Evolutionary conservation across 2,113 vertebrate genomes (phyloP), one percentile per base, ranked within the genome.

Genomic region (Pluvianellus socialis): DNA sequence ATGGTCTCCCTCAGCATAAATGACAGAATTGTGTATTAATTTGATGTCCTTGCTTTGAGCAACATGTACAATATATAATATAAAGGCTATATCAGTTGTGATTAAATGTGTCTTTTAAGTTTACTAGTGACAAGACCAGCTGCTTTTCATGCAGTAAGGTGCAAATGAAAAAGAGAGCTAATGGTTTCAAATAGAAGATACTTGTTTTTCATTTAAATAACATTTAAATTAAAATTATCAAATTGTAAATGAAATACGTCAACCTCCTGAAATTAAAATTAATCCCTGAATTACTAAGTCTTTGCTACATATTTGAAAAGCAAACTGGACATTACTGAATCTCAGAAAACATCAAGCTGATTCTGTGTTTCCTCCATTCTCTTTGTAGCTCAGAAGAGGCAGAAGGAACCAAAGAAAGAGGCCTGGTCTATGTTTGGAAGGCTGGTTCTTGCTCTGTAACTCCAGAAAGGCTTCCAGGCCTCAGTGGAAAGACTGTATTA

Each of bases 401-500:
- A 95, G 98, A 98, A 97, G 94, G 97, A 81, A 96, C 97, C 79
- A 98, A 98, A 95, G 99, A 99, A 86, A 98, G 99, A 97, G 99
- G 99, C 94, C 97, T 99, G 92, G 98, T 99, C 79, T 98, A 99
- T 92, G 95, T 98, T 22, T 99, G 99, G 99, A 99, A 94, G 97
- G 99, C 99, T 95, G 99, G 99, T 98, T 99, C 98, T 79, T 98
- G 92, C 96, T 98, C 98, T 21, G 44, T 98, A 53, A 98, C 98
- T 86, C 99, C 99, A 42, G 98, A 99, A 92, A 98, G 98, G 92
- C 96, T 99, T 96, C 98, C 98, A 27, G 98, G 98, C 62, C 98
- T 98, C 92, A 97, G 98, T 33, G 97, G 98, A 82, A 98, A 98
- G 94, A 98, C 99, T 1, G 99, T 99, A 47, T 97, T 99, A 27